Conservation (phyloP, 1,140 invertebrate species). For the Vanessa tameamea region DNA sequence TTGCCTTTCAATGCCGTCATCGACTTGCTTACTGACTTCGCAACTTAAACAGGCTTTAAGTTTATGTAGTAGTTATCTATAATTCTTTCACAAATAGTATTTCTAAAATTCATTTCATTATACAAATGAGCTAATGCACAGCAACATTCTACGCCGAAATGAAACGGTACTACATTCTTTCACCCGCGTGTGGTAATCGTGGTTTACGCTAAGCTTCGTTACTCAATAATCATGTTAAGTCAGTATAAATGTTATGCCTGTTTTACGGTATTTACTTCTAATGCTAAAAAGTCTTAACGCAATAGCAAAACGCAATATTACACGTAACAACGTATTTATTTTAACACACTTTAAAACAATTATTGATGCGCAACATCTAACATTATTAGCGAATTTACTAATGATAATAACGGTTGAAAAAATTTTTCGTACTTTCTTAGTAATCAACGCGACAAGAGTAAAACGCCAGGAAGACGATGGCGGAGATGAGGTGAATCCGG, state of each 20-base stretch:
- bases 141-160: slow-evolving; percentile 53
- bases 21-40: slow-evolving; percentile 47
- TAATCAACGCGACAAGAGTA: slow-evolving; percentile 72
- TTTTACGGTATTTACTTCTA: not conserved
- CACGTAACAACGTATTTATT: not conserved
- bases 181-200: slow-evolving; percentile 68
- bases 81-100: not conserved
- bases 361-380: too few relatives aligned
- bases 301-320: not conserved
- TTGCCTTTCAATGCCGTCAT: slow-evolving; percentile 77
- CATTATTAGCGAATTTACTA: too few relatives aligned
- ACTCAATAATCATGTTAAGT: slow-evolving; percentile 68
- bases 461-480: slow-evolving; percentile 85
- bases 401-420: not conserved
- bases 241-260: slow-evolving; percentile 42
- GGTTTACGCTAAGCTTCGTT: slow-evolving; percentile 68
- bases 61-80: slow-evolving; percentile 6
- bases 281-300: not conserved
- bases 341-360: not conserved
- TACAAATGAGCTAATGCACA: slow-evolving; percentile 19
- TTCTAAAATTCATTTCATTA: slow-evolving; percentile 16
- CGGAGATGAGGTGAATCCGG: slow-evolving; percentile 86
- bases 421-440: slow-evolving; percentile 33
- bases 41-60: slow-evolving; percentile 38
- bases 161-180: slow-evolving; percentile 73